Base-by-base conservation (phyloP, 2,113 vertebrate genomes). In the Gulo gulo region DNA sequence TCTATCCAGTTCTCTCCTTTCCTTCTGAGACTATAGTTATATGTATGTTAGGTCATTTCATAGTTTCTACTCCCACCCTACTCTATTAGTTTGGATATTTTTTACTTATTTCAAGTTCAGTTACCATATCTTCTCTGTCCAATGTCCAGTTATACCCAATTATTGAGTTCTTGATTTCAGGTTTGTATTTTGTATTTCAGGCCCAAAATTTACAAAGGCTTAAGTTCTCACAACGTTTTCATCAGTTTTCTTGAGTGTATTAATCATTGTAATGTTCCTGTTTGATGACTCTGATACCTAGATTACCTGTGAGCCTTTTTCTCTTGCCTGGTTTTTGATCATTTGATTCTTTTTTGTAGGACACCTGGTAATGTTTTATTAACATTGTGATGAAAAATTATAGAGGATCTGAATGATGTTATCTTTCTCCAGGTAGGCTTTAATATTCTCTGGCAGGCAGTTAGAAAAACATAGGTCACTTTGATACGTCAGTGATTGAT, bases 251-350 rank as follows among this genome's bases (percentile, higher is more conserved):
- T 91, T 92, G 16, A 69, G 50, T 69, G 24, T 74, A 20, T 80
- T 93, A 78, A 47, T 74, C 24, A 39, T 57, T 67, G 13, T 65
- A 36, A 50, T 86, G 24, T 87, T 83, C 24, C 59, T 67, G 2
- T 50, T n/a, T 88, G n/a, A 52, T 80, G 50, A 81, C 45, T 82
- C 5, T 76, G 29, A 36, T 50, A 69, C 11, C 29, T n/a, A 36
- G 11, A 42, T 81, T 47, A 79, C 12, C 45, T 45, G 3, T 57
- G 26, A 88, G 26, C 63, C 50, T 80, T 1, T 83, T 94, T 97
- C 42, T 90, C 7, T 97, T 88, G 11, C 88, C 59, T 97, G 69
- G 21, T 63, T 96, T 97, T 97, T 63, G 18, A 94, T 97, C 59
- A 71, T 88, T 93, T 82, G 47, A 74, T 97, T 47, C 14, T 84